These are phyloP conservation scores for Drosophila kambysellisi DNA, from an alignment of 2,888 invertebrate genomes.

Conservation along the genomic window DNA sequence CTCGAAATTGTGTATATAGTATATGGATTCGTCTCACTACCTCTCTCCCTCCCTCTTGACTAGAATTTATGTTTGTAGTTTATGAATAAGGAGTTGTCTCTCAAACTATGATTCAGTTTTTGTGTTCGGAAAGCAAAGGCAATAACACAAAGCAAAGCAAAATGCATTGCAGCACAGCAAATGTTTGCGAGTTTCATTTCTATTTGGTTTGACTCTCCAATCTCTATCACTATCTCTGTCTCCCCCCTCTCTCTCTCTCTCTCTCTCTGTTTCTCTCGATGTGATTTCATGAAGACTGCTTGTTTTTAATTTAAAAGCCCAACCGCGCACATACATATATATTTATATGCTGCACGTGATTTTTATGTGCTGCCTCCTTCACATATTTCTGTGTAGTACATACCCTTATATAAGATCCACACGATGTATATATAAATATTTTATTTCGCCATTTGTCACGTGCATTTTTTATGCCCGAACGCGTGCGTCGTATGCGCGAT, in stretches of 20 bases:
- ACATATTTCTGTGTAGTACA: conserved; percentile 7
- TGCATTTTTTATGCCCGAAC: conserved; percentile 73
- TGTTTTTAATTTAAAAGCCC: conserved; percentile 77
- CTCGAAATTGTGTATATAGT: neutral
- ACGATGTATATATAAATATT: conserved; percentile 64
- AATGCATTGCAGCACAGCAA: neutral
- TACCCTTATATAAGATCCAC: conserved; percentile 34
- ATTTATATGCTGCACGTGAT: conserved; percentile 74
- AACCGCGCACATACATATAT: conserved; percentile 67
- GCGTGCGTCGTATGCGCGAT: conserved; percentile 68
- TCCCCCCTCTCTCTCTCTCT: neutral
- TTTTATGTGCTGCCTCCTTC: conserved; percentile 44
- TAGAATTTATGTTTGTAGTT: neutral
- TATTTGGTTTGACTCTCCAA: conserved; percentile 4
- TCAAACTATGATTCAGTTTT: neutral
- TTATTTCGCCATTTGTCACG: conserved; percentile 77
- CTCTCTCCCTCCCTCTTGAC: neutral
- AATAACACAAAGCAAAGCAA: neutral
- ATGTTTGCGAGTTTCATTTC: conserved; percentile 19
- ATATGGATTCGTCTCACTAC: neutral
- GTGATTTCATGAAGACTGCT: conserved; percentile 58
- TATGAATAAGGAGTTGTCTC: neutral
- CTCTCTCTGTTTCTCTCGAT: neutral
- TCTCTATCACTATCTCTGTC: neutral
- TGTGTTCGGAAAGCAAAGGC: neutral